These are phyloP conservation scores for Lamellibrachia satsuma DNA, from an alignment of 2,888 invertebrate species.

Conservation along the genomic window DNA sequence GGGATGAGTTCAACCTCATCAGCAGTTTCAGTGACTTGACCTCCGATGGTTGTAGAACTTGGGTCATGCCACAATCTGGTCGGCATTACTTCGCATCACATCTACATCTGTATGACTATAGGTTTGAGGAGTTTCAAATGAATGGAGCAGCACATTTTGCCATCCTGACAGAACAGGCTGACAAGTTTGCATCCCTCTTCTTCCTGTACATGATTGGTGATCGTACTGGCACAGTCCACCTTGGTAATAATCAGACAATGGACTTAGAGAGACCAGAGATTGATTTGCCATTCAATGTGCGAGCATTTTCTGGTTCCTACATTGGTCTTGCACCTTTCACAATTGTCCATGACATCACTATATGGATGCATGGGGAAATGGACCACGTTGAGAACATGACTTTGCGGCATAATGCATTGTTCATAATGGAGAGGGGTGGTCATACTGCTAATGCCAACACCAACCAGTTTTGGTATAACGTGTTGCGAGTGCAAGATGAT, in stretches of 20 bases:
- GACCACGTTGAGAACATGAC: constrained; percentile 49
- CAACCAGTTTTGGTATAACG: constrained; percentile 42
- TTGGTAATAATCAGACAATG: constrained; percentile 47
- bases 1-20: constrained; percentile 44
- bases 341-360: constrained; percentile 49
- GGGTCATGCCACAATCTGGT: constrained; percentile 48
- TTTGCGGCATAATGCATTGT: constrained; percentile 46
- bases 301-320: constrained; percentile 47
- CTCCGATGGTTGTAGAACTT: constrained; percentile 48
- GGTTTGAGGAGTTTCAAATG: constrained; percentile 50
- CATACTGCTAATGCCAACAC: constrained; percentile 35
- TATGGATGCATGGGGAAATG: constrained; percentile 52
- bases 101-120: constrained; percentile 42
- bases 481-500: constrained; percentile 50
- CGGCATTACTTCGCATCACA: constrained; percentile 43
- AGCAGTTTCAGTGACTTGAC: constrained; percentile 35
- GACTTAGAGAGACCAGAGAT: constrained; percentile 47
- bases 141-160: constrained; percentile 50
- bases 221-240: constrained; percentile 49
- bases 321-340: constrained; percentile 49
- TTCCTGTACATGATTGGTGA: constrained; percentile 56
- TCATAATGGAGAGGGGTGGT: constrained; percentile 46
- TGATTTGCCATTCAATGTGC: constrained; percentile 49
- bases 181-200: constrained; percentile 42
- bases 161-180: constrained; percentile 44